Evolutionary conservation across 2,797 vertebrate species (phyloP), one percentile per base, ranked within the genome.

Genomic region (Acestrorhynchus altus): DNA sequence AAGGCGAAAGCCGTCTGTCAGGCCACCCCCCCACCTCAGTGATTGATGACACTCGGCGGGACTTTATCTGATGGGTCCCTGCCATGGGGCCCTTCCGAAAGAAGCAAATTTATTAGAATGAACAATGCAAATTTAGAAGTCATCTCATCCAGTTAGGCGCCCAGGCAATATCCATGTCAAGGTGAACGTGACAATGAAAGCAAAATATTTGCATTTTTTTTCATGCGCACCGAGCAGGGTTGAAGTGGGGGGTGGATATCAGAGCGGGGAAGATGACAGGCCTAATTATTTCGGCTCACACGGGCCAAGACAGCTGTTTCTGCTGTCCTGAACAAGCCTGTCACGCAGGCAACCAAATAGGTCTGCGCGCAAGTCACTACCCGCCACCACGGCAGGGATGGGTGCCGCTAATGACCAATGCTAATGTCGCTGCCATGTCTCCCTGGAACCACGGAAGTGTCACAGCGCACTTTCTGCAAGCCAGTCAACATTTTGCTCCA

Each of bases 171-270:
- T 96, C 96, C 96, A 94, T 98, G 98, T 98, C 98, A 99, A 99
- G 98, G 98, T 98, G 97, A 99, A 96, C 97, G 96, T 98, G 97
- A 98, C 97, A 98, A 98, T 98, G 97, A 98, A 98, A 99, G 97
- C 96, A 96, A 98, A 98, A 96, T 97, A 99, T 99, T 99, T 98
- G 98, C 98, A 99, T 99, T 98, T 98, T 73, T 63, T 70, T 69
- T 69, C 95, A 94, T 96, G 96, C 94, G 93, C 94, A 96, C 96
- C 97, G 97, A 97, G 96, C 96, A 96, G 51, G 81, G 78, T 63
- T 39, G 81, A 57, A 76, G 72, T 24, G 72, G 66, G 66, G 31
- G 31, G 24, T 24, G 95, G 95, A 95, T 97, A 98, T 98, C 97
- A 98, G 97, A 98, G 97, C 91, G 51, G 87, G 90, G 92, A 82